phyloP scores from a whole-genome alignment of 1,140 invertebrate species.

The Pogonus chalceus region DNA sequence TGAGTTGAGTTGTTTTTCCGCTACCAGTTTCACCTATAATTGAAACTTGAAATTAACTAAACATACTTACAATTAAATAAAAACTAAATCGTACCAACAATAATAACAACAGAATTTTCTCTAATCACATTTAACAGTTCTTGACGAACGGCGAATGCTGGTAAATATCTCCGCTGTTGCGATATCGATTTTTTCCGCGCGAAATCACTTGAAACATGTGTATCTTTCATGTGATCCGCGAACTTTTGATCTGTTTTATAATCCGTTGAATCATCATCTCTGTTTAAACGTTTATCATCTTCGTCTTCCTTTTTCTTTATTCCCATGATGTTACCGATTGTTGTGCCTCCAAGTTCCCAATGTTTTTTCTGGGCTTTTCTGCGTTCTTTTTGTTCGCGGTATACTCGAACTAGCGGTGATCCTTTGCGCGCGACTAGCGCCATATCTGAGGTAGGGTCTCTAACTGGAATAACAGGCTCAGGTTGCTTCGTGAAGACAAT shows the following conservation, averaged over 20 bases:
- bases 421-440: conserved; percentile 95
- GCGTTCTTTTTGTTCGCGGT: conserved; percentile 92
- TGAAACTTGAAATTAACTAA: background rate
- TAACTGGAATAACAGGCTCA: conserved; percentile 86
- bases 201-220: conserved; percentile 78
- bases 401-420: conserved; percentile 76
- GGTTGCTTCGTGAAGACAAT: conserved; percentile 99
- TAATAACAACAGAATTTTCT: conserved; percentile 92
- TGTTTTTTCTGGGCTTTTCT: conserved; percentile 96
- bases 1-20: conserved; percentile 98
- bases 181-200: conserved; percentile 75
- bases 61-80: conserved; percentile 6
- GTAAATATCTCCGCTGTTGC: conserved; percentile 86
- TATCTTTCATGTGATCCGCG: conserved; percentile 80
- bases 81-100: conserved; percentile 59
- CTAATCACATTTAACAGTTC: conserved; percentile 87
- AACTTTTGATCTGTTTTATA: conserved; percentile 89
- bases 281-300: conserved; percentile 49
- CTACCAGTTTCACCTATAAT: conserved; percentile 92
- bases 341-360: conserved; percentile 96
- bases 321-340: conserved; percentile 94
- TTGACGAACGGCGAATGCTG: conserved; percentile 92
- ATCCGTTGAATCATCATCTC: conserved; percentile 53
- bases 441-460: conserved; percentile 97
- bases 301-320: conserved; percentile 76